Evolutionary conservation across 1,140 invertebrate genomes (phyloP).

Genomic region (Drosophila neocordata): DNA sequence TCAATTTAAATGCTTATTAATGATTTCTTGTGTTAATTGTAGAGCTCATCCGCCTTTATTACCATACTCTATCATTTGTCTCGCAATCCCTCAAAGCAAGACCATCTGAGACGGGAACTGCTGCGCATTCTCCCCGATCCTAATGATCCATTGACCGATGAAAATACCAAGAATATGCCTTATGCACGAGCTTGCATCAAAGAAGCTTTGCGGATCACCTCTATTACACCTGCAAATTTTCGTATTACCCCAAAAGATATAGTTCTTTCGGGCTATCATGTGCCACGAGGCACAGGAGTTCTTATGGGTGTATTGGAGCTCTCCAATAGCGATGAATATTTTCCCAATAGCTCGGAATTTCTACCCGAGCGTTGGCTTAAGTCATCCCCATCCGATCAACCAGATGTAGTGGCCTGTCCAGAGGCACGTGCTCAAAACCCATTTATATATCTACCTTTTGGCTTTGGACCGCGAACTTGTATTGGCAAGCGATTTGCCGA

Average conservation of each 20-base stretch:
- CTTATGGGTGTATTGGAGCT: constrained; percentile 60
- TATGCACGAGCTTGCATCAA: constrained; percentile 85
- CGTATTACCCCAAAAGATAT: constrained; percentile 90
- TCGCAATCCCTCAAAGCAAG: constrained; percentile 83
- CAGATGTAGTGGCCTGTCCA: constrained; percentile 70
- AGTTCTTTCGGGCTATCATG: constrained; percentile 89
- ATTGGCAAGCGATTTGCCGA: constrained; percentile 87
- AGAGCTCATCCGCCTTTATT: constrained; percentile 65
- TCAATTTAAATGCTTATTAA: neutral
- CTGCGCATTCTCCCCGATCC: constrained; percentile 57
- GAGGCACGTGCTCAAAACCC: constrained; percentile 58
- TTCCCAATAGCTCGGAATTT: constrained; percentile 87
- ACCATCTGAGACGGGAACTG: constrained; percentile 84
- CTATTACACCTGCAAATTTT: constrained; percentile 93
- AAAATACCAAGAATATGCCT: constrained; percentile 80
- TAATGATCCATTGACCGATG: constrained; percentile 72
- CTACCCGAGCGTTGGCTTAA: constrained; percentile 90
- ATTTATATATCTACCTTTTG: constrained; percentile 84
- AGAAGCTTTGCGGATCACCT: constrained; percentile 90
- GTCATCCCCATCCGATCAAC: neutral
- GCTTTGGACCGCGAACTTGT: constrained; percentile 85
- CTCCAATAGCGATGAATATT: constrained; percentile 84
- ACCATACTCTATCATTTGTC: constrained; percentile 79
- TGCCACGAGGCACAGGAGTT: constrained; percentile 88
- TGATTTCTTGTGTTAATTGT: neutral